Percentiles rank a stretch among this genome's conserved stretches.
Conservation (phyloP, 2,888 invertebrate species). For the Cheilosia soror region DNA sequence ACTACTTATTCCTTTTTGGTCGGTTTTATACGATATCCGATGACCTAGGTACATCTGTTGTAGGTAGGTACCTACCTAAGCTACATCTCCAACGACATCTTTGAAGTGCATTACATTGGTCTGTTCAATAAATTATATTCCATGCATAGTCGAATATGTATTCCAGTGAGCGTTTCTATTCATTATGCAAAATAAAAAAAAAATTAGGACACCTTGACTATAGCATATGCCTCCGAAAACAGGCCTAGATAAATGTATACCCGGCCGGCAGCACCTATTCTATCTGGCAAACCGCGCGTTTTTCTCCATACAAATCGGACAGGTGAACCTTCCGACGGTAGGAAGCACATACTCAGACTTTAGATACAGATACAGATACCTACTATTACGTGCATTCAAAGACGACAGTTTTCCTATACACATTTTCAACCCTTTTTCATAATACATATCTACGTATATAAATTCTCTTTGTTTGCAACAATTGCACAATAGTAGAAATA, state of each 20-base stretch:
- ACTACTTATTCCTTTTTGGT: too few relatives aligned
- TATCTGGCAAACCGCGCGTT: constrained; percentile 18
- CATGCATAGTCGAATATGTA: constrained; percentile 46
- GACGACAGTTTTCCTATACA: constrained; percentile 19
- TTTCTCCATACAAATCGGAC: constrained; percentile 57
- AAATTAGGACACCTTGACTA: neutral
- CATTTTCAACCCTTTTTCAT: constrained; percentile 62
- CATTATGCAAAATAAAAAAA: constrained; percentile 11
- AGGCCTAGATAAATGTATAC: constrained; percentile 56
- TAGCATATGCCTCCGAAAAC: constrained; percentile 36
- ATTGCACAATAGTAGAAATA: constrained; percentile 46
- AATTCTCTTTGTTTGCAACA: constrained; percentile 60
- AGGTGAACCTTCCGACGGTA: constrained; percentile 49
- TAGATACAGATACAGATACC: neutral
- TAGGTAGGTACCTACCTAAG: too few relatives aligned
- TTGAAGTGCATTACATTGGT: constrained; percentile 34
- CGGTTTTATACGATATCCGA: too few relatives aligned
- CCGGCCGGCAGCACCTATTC: constrained; percentile 19
- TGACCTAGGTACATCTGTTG: too few relatives aligned
- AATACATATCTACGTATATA: too few relatives aligned
- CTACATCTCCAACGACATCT: neutral
- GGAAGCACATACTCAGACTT: constrained; percentile 8
- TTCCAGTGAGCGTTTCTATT: constrained; percentile 47
- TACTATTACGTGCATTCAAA: constrained; percentile 4
- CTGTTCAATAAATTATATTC: constrained; percentile 65